Conservation (phyloP, 2,113 vertebrate species). For the Cynocephalus volans region DNA sequence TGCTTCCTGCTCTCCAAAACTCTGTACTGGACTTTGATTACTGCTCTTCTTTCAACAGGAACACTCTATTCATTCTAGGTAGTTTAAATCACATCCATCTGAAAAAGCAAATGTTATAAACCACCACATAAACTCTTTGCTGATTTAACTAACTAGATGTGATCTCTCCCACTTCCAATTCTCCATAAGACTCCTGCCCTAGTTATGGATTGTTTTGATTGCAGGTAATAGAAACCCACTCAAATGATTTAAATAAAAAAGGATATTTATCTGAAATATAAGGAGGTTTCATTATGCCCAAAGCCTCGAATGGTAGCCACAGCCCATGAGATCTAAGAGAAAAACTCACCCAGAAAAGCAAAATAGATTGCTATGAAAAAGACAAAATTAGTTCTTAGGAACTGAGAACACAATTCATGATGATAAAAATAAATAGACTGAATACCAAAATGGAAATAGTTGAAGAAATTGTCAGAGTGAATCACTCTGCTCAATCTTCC, state of each 20-base stretch:
- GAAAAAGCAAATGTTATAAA: slow-evolving; percentile 47
- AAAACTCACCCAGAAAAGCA: neutral
- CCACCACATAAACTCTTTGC: neutral
- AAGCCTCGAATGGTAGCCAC: neutral
- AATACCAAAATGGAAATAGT: neutral
- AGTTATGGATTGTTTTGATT: slow-evolving; percentile 24
- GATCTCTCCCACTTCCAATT: neutral
- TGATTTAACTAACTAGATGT: slow-evolving; percentile 31
- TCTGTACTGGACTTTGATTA: neutral
- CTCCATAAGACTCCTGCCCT: neutral
- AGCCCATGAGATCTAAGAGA: neutral
- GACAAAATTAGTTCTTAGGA: slow-evolving; percentile 25
- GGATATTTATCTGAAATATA: neutral
- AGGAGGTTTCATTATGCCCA: neutral
- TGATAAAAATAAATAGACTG: neutral
- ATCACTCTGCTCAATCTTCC: neutral
- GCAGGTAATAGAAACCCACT: neutral
- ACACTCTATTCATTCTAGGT: neutral
- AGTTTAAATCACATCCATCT: neutral
- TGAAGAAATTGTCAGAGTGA: slow-evolving; percentile 16
- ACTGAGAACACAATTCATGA: slow-evolving; percentile 31
- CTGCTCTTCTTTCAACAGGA: neutral
- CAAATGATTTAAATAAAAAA: neutral
- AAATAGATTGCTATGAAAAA: slow-evolving; percentile 28
- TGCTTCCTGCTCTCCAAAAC: neutral